Conservation (phyloP, 2,113 vertebrate species). For the Zosterops hypoxanthus region DNA sequence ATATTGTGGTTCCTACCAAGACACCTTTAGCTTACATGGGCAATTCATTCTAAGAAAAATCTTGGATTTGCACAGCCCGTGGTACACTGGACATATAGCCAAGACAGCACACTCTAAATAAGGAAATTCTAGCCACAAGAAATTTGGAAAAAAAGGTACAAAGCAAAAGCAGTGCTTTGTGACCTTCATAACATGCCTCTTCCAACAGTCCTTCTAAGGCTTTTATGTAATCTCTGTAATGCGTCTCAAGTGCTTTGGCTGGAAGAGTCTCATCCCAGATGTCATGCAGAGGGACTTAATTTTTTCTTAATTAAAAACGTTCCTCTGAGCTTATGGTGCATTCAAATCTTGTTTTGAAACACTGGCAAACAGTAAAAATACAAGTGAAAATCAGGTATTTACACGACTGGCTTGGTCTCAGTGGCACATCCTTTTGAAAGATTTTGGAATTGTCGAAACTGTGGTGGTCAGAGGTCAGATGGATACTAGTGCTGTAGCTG, state of each 20-base stretch:
- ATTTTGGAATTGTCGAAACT: background rate
- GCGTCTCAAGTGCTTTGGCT: background rate
- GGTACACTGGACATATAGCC: background rate
- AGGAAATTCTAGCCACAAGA: background rate
- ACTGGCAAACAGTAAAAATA: background rate
- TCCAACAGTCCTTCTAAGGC: background rate
- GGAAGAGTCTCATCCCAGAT: background rate
- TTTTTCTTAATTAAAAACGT: background rate
- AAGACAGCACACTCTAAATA: background rate
- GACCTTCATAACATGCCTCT: background rate
- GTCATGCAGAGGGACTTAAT: background rate
- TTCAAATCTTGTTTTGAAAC: background rate
- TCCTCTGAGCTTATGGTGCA: background rate
- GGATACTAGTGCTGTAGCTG: conserved; percentile 50
- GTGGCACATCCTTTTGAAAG: conserved; percentile 65
- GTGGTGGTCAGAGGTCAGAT: conserved; percentile 39
- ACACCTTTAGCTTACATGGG: background rate
- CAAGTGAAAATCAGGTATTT: background rate
- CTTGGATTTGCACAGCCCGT: background rate
- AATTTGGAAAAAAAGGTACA: background rate
- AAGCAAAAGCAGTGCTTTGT: background rate
- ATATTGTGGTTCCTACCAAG: background rate
- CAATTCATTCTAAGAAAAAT: background rate
- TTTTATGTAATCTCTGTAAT: background rate
- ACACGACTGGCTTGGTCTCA: background rate